phyloP scores from a whole-genome alignment of 2,797 vertebrate genomes.

The Odontamblyopus lacepedii region DNA sequence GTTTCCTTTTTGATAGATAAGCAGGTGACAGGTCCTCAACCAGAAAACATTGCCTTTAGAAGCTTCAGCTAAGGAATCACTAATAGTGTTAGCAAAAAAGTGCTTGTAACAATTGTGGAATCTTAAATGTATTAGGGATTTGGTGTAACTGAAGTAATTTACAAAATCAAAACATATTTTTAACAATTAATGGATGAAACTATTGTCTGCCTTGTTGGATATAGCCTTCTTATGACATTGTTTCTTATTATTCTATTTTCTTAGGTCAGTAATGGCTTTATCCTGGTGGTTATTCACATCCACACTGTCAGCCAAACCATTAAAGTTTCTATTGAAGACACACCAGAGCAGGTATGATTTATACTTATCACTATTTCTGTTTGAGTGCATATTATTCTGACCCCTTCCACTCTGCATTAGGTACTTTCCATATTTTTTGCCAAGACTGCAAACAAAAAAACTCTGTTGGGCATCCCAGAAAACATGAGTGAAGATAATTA shows the following conservation, averaged over 20 bases:
- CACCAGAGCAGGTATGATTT: slow-evolving; percentile 79
- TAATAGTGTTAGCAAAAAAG: neutral
- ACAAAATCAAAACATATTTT: no score
- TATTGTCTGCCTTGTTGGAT: neutral
- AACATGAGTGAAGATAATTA: slow-evolving; percentile 85
- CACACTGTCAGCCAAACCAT: slow-evolving; percentile 91
- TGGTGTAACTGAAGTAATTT: no score
- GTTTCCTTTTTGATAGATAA: no score
- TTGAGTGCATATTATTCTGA: neutral
- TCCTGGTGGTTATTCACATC: slow-evolving; percentile 91
- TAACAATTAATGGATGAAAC: no score
- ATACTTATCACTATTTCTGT: neutral
- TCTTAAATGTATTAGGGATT: no score
- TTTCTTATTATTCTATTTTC: neutral
- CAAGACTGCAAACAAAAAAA: slow-evolving; percentile 91
- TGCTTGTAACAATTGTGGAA: neutral
- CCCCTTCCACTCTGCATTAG: slow-evolving; percentile 23
- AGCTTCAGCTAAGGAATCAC: neutral
- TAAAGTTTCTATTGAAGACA: slow-evolving; percentile 90
- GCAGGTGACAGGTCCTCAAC: no score
- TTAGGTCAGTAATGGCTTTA: slow-evolving; percentile 82
- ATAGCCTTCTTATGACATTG: neutral
- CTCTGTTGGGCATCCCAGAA: slow-evolving; percentile 88
- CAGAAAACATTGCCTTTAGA: no score
- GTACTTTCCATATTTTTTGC: slow-evolving; percentile 81